Conservation (phyloP, 2,113 vertebrate species). For the Ardeotis arabs region DNA sequence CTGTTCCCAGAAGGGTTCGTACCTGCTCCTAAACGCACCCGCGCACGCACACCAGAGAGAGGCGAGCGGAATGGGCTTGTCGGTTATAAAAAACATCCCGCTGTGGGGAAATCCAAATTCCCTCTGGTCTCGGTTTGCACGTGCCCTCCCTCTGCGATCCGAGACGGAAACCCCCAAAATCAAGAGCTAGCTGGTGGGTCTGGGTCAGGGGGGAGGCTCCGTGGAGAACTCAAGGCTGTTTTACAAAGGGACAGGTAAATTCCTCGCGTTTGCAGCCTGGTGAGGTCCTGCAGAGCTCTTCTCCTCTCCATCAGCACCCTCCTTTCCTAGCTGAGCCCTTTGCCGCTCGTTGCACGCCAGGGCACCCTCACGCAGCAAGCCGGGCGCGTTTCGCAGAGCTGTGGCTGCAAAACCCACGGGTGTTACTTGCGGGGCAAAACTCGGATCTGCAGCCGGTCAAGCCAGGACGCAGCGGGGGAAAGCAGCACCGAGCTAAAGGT, state of each 20-base stretch:
- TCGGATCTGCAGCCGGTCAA: neutral
- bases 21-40: neutral
- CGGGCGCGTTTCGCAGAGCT: accelerated
- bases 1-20: neutral
- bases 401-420: neutral
- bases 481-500: neutral
- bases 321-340: neutral
- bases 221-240: neutral
- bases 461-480: neutral
- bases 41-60: neutral
- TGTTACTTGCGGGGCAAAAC: neutral
- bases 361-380: neutral
- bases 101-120: neutral
- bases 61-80: accelerated
- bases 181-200: neutral
- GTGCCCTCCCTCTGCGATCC: neutral
- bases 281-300: neutral
- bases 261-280: neutral
- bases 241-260: neutral
- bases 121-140: neutral
- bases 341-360: neutral
- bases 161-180: accelerated
- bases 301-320: neutral
- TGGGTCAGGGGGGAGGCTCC: neutral
- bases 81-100: neutral